Evolutionary conservation across 2,113 vertebrate genomes (phyloP).

Genomic region (Eulemur rufifrons): DNA sequence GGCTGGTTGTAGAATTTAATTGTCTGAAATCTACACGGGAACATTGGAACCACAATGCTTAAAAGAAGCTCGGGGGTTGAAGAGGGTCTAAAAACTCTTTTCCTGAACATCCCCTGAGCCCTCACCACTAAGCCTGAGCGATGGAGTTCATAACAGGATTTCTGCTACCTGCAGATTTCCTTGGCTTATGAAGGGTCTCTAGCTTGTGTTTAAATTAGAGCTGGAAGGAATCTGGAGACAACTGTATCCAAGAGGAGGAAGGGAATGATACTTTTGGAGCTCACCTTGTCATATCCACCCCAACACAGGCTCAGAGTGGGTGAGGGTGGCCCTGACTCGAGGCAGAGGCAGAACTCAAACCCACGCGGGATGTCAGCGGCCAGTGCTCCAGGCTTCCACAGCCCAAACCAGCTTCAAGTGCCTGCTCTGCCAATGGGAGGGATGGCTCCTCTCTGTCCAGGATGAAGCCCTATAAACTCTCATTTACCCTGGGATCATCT

Average conservation of each 20-base stretch:
- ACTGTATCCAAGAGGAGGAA: not conserved
- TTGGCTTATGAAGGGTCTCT: not conserved
- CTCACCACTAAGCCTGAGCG: not conserved
- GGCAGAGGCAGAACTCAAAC: not conserved
- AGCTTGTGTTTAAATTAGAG: not conserved
- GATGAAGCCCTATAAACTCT: not conserved
- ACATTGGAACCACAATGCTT: not conserved
- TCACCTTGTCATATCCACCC: not conserved
- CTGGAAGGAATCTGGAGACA: not conserved
- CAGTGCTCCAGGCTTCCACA: not conserved
- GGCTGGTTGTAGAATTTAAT: not conserved
- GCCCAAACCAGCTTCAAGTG: not conserved
- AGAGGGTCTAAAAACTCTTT: not conserved
- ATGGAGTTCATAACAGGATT: not conserved
- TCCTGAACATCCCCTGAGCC: not conserved
- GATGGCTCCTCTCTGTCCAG: not conserved
- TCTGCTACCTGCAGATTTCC: not conserved
- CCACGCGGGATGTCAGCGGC: fast-evolving
- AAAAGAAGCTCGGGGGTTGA: not conserved
- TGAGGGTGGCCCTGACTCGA: not conserved
- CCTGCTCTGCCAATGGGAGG: not conserved
- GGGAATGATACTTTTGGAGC: not conserved
- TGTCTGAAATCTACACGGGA: not conserved
- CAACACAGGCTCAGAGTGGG: not conserved
- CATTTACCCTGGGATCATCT: not conserved